These are phyloP conservation scores for Plumapathes pennacea DNA, from an alignment of 92 coral and sea anemone species.

Conservation along the genomic window DNA sequence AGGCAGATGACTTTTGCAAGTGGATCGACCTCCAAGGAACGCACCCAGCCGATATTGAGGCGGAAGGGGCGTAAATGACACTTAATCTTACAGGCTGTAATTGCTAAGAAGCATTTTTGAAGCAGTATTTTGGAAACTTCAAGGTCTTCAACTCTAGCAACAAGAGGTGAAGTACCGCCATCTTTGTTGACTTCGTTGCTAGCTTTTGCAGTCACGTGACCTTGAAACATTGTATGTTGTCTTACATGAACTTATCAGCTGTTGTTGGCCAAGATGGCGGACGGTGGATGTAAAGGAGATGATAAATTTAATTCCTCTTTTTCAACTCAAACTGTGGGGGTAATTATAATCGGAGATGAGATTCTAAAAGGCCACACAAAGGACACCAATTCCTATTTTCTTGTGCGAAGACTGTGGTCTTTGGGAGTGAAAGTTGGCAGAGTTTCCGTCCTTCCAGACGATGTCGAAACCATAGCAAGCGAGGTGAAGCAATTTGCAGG, in stretches of 20 bases:
- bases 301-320: background rate
- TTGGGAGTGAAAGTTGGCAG: slow-evolving; percentile 87
- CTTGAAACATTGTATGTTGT: background rate
- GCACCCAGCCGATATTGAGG: too few species aligned
- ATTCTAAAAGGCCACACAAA: slow-evolving; percentile 96
- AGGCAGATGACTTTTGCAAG: slow-evolving; percentile 14
- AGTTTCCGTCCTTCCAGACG: slow-evolving; percentile 86
- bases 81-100: too few species aligned
- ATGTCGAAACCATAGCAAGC: slow-evolving; percentile 65
- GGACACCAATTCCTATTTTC: slow-evolving; percentile 83
- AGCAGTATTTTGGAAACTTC: too few species aligned
- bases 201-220: slow-evolving; percentile 66
- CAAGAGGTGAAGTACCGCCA: slow-evolving; percentile 57
- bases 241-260: slow-evolving; percentile 1
- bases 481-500: slow-evolving; percentile 75
- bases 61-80: too few species aligned
- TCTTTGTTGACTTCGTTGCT: slow-evolving; percentile 82
- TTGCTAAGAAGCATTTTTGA: too few species aligned
- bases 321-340: slow-evolving; percentile 61
- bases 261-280: slow-evolving; percentile 58
- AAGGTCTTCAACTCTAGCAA: slow-evolving; percentile 39
- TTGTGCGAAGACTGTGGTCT: slow-evolving; percentile 80
- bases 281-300: background rate
- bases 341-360: slow-evolving; percentile 92
- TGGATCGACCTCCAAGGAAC: too few species aligned